Conservation (phyloP, 2,113 vertebrate species). For the Protobothrops mucrosquamatus region DNA sequence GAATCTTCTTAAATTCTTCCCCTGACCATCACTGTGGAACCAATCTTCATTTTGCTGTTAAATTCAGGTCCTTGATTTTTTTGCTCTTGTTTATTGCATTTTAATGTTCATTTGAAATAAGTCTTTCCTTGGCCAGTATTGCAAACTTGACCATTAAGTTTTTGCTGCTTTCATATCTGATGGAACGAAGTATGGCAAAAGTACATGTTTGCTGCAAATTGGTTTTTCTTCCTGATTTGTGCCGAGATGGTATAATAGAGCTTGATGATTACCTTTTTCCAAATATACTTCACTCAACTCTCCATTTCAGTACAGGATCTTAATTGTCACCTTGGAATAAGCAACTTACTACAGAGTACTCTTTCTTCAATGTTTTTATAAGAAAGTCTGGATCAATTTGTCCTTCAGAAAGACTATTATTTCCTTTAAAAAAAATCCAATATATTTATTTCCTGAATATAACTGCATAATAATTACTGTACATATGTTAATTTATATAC, state of each 20-base stretch:
- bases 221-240: neutral
- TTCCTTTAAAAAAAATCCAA: neutral
- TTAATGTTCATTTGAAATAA: neutral
- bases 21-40: neutral
- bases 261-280: neutral
- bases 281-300: neutral
- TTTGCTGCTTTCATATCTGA: neutral
- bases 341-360: neutral
- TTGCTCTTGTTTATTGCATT: neutral
- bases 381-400: neutral
- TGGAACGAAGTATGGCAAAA: neutral
- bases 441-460: neutral
- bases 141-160: neutral
- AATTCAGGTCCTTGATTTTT: neutral
- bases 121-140: neutral
- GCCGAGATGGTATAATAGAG: neutral
- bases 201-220: neutral
- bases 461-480: neutral
- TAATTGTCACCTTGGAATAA: neutral
- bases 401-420: neutral
- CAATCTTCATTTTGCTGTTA: neutral
- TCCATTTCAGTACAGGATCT: neutral
- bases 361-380: neutral
- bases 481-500: neutral
- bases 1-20: neutral